These are phyloP conservation scores for Agonopterix heracliana DNA, from an alignment of 2,888 invertebrate species.

Conservation along the genomic window DNA sequence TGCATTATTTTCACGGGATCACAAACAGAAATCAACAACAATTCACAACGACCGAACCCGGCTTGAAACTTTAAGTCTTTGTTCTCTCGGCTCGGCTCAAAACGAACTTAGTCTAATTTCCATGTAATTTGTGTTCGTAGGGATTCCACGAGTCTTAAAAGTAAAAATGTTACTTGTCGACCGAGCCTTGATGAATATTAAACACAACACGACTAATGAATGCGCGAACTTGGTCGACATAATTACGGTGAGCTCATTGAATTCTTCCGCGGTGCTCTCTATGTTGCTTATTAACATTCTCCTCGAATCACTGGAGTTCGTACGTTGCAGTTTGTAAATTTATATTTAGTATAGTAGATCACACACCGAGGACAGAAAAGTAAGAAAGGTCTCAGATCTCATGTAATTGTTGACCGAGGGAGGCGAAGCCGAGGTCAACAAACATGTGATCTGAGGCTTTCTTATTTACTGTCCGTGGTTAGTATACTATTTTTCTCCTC, in stretches of 20 bases:
- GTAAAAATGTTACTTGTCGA: constrained; percentile 13
- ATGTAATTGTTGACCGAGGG: too few species aligned
- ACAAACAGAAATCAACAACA: too few species aligned
- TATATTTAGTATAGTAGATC: too few species aligned
- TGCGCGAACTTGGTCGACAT: constrained; percentile 56
- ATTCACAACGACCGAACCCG: too few species aligned
- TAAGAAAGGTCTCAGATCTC: too few species aligned
- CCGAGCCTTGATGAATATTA: constrained; percentile 55
- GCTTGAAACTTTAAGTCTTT: background rate
- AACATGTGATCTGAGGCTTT: too few species aligned
- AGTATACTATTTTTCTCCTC: too few species aligned
- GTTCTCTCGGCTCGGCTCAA: constrained; percentile 17
- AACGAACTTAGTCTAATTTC: constrained; percentile 44
- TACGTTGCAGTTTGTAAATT: constrained; percentile 2
- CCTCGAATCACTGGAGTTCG: constrained; percentile 22
- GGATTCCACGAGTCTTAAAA: constrained; percentile 36
- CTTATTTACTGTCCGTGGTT: too few species aligned
- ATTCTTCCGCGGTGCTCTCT: constrained; percentile 45
- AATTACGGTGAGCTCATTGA: constrained; percentile 60
- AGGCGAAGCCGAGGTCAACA: too few species aligned
- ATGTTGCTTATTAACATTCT: constrained; percentile 51
- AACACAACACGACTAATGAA: constrained; percentile 56
- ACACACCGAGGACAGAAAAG: too few species aligned
- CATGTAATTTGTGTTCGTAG: constrained; percentile 56
- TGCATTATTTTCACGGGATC: too few species aligned